Evolutionary conservation across 2,888 invertebrate genomes (phyloP).

Genomic region (Meloe dianella): DNA sequence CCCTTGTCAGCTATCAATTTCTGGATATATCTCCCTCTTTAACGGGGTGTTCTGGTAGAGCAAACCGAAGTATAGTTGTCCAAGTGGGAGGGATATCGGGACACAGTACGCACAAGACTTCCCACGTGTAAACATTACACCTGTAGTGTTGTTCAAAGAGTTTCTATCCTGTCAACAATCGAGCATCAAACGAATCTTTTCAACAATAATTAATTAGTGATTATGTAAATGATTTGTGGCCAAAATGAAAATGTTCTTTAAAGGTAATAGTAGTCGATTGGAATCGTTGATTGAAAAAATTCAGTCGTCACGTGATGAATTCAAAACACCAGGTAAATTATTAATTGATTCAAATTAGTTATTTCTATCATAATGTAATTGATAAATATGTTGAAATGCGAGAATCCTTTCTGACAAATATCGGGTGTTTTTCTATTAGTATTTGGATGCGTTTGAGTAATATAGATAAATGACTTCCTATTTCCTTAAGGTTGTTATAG

Average conservation of each 20-base stretch:
- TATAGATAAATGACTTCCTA: conserved; percentile 51
- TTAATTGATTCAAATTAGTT: neutral
- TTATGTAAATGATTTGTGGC: conserved; percentile 17
- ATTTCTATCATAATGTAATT: neutral
- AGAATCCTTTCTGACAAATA: conserved; percentile 37
- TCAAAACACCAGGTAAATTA: conserved; percentile 29
- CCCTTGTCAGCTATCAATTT: conserved; percentile 14
- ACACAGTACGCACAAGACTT: conserved; percentile 33
- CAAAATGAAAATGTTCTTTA: conserved; percentile 73
- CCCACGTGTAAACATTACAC: conserved; percentile 35
- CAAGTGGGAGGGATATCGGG: conserved; percentile 30
- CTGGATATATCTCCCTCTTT: conserved; percentile 25
- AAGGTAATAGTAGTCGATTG: conserved; percentile 83
- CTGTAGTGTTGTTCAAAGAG: conserved; percentile 18
- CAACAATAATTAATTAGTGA: neutral
- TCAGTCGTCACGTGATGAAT: conserved; percentile 63
- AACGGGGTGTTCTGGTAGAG: conserved; percentile 27
- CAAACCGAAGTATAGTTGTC: conserved; percentile 29
- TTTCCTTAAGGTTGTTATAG: conserved; percentile 52
- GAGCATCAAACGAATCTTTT: neutral
- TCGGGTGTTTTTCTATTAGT: conserved; percentile 40
- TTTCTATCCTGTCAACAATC: neutral
- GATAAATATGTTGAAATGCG: neutral
- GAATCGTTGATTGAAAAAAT: conserved; percentile 87
- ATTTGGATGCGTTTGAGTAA: conserved; percentile 46